These are phyloP conservation scores for Halcyon smyrnensis DNA, from an alignment of 2,797 vertebrate genomes.

Conservation along the genomic window DNA sequence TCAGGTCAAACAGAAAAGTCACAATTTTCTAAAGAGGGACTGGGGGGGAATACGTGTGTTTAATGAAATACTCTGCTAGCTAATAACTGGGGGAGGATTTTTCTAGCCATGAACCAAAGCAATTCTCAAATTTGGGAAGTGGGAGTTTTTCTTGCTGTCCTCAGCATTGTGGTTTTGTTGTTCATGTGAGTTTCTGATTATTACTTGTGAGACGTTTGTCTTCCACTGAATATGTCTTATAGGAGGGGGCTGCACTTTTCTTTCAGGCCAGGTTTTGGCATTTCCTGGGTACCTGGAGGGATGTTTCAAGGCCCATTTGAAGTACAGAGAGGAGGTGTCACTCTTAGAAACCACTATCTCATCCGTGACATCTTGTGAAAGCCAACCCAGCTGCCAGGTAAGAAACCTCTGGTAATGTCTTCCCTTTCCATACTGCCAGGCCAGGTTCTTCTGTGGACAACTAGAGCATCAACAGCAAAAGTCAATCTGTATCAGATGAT, in stretches of 20 bases:
- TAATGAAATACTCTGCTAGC: background rate
- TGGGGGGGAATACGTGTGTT: background rate
- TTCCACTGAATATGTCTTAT: background rate
- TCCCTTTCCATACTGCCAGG: background rate
- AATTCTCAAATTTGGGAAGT: background rate
- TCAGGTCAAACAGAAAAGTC: background rate
- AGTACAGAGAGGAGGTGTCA: background rate
- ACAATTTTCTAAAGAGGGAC: background rate
- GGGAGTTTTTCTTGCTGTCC: background rate
- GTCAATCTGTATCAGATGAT: background rate
- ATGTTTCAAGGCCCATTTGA: background rate
- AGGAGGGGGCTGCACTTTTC: background rate
- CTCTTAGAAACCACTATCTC: background rate
- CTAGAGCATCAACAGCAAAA: background rate
- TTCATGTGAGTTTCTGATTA: background rate
- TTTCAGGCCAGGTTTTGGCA: background rate
- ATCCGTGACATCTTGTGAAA: background rate
- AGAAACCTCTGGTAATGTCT: accelerated
- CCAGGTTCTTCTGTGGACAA: background rate
- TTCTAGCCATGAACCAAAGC: background rate
- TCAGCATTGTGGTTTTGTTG: background rate
- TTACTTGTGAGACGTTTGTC: background rate
- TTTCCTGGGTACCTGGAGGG: background rate
- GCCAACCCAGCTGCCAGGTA: background rate
- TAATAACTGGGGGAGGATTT: background rate